Base-by-base conservation (phyloP, 2,797 vertebrate species). In the Hypotaenidia philippensis region DNA sequence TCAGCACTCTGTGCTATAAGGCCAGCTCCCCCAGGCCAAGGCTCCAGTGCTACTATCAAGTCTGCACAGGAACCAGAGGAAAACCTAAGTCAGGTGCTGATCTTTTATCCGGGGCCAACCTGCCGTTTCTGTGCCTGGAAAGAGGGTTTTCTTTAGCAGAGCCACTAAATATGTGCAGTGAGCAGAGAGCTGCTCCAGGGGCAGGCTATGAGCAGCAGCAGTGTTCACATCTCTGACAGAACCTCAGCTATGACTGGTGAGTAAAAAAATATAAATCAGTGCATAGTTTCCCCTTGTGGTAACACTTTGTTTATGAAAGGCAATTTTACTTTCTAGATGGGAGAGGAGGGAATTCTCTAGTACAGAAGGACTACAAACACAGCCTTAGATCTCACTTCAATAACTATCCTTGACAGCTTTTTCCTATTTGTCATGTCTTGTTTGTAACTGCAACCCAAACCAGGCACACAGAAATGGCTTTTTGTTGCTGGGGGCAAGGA, bases 201-300 rank as follows among this genome's bases (percentile, higher is more conserved):
- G 19, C 1, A 0, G 17, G 41, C 34, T 52, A 17, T 41, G 47
- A 80, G 23, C 27, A 34, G 50, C 45, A 34, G 4, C 11, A 16
- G 5, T 13, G 41, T 53, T 81, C 79, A 63, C 27, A 68, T 34
- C 38, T 20, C 34, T 5, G 27, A 38, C 66, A 70, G 91, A 91
- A 70, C 13, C 32, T 83, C 76, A 90, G 36, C 59, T 44, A 38
- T 11, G 22, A 55, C 7, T 11, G 15, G 20, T 4, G 4, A 75
- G 47, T 70, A 70, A 49, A 87, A 89, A 89, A 44, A 19, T 19
- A 44, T 44, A 13, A 14, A 41, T 26, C 70, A 56, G 74, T 9
- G 77, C 59, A 91, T 27, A 66, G 34, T 34, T 91, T 93, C 90
- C 90, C 69, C 88, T 93, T 72, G 85, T 91, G 94, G 91, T 82